phyloP scores from a whole-genome alignment of 2,797 vertebrate genomes.

The Notamacropus eugenii region DNA sequence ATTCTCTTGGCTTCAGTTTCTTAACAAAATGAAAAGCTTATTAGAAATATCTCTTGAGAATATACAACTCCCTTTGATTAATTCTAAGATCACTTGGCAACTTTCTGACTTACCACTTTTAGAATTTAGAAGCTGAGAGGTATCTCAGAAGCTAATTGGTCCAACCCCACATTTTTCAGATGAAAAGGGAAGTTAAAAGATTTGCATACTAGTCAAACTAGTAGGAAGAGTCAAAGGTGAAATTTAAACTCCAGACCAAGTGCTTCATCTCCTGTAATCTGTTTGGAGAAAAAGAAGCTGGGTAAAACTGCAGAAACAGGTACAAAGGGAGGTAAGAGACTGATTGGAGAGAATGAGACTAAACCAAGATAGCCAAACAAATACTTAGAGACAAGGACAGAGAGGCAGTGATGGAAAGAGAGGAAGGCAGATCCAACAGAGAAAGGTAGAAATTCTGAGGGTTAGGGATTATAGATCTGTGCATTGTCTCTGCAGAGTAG shows the following conservation, averaged over 20 bases:
- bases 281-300: neutral
- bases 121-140: neutral
- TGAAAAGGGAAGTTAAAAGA: neutral
- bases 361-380: neutral
- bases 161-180: neutral
- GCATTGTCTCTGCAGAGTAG: neutral
- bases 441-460: neutral
- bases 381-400: neutral
- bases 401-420: neutral
- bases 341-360: neutral
- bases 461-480: neutral
- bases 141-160: neutral
- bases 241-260: neutral
- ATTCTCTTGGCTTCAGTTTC: neutral
- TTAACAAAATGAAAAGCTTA: neutral
- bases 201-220: neutral
- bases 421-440: neutral
- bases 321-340: neutral
- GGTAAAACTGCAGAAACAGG: neutral
- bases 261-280: neutral
- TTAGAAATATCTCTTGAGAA: neutral
- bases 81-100: neutral
- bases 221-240: neutral
- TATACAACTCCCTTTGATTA: neutral
- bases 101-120: neutral